Evolutionary conservation across 2,797 vertebrate genomes (phyloP).

Genomic region (Natrix natrix): DNA sequence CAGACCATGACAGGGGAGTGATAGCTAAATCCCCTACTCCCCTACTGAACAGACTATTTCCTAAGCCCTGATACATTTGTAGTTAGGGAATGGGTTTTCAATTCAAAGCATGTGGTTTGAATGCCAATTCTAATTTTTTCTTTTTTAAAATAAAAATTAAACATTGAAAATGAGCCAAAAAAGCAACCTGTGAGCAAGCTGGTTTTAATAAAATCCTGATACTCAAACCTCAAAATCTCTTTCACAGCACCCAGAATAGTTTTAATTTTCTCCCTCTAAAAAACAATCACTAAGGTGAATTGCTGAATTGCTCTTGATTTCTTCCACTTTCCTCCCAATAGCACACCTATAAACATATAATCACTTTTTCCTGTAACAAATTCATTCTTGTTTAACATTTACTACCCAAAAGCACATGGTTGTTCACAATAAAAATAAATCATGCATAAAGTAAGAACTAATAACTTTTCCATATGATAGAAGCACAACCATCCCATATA

Average conservation of each 20-base stretch:
- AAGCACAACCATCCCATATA: not conserved
- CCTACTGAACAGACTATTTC: not conserved
- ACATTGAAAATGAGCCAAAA: not conserved
- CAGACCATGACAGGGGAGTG: no score
- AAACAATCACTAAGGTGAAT: not conserved
- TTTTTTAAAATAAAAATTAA: not conserved
- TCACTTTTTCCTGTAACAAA: not conserved
- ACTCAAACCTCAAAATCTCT: not conserved
- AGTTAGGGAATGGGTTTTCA: not conserved
- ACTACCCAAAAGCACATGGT: not conserved
- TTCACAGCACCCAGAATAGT: not conserved
- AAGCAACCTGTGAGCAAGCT: slow-evolving; percentile 32
- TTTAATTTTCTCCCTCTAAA: not conserved
- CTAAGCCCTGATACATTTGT: not conserved
- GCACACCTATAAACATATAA: not conserved
- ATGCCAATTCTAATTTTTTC: not conserved
- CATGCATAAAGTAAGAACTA: not conserved
- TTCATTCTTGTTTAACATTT: not conserved
- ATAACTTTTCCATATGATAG: not conserved
- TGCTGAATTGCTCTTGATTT: not conserved
- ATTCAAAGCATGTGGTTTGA: not conserved
- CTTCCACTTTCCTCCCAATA: not conserved
- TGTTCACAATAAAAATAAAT: not conserved
- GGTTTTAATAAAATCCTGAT: slow-evolving; percentile 36
- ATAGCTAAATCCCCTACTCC: no score